Evolutionary conservation across 2,797 vertebrate genomes (phyloP).

Genomic region (Thripadectes ignobilis): DNA sequence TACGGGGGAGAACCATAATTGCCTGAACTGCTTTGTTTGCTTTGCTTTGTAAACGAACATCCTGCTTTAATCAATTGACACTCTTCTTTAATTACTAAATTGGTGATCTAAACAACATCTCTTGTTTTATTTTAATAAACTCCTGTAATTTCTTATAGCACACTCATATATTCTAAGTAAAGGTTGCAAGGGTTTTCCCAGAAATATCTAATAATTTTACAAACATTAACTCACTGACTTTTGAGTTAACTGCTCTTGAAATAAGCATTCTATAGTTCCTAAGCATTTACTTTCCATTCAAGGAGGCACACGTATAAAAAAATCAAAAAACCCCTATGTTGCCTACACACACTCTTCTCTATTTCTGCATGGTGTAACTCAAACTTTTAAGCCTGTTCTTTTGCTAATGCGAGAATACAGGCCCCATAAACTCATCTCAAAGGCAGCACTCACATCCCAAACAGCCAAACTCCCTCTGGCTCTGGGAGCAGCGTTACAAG

Average conservation of each 20-base stretch:
- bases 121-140: background rate
- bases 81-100: slow-evolving; percentile 6
- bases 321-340: accelerated
- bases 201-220: background rate
- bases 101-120: background rate
- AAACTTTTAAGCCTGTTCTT: background rate
- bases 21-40: background rate
- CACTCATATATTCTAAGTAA: background rate
- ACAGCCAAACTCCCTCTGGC: background rate
- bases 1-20: background rate
- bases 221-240: background rate
- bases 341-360: no score
- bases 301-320: background rate
- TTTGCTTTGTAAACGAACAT: background rate
- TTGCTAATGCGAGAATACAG: accelerated
- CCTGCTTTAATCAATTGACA: background rate
- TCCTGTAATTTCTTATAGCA: background rate
- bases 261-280: accelerated
- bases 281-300: background rate
- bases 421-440: background rate
- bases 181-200: background rate
- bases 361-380: background rate
- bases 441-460: background rate
- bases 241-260: background rate
- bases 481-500: background rate